phyloP scores from a whole-genome alignment of 2,113 vertebrate genomes.

The Cynocephalus volans region DNA sequence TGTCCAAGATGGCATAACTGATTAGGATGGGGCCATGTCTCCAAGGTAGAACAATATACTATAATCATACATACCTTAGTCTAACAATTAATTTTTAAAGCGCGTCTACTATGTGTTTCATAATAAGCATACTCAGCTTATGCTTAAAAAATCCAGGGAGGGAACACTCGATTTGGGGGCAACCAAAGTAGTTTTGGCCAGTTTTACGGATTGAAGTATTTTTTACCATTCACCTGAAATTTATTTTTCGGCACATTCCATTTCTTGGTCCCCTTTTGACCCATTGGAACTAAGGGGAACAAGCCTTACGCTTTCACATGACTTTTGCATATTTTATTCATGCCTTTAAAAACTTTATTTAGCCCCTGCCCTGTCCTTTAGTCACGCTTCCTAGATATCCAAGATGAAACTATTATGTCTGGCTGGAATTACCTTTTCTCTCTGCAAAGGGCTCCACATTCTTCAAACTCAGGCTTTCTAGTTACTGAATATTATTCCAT shows the following conservation, averaged over 20 bases:
- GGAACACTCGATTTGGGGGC: neutral
- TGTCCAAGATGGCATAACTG: neutral
- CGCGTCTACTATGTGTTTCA: neutral
- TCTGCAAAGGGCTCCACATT: slow-evolving; percentile 15
- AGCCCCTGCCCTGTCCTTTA: neutral
- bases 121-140: neutral
- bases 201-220: neutral
- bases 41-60: neutral
- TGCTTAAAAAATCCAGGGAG: neutral
- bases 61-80: neutral
- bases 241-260: neutral
- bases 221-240: neutral
- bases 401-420: neutral
- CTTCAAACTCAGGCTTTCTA: neutral
- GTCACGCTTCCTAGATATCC: neutral
- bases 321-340: neutral
- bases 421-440: neutral
- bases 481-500: neutral
- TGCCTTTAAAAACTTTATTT: slow-evolving; percentile 8
- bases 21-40: neutral
- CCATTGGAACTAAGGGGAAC: neutral
- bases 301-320: slow-evolving; percentile 3
- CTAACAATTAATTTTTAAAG: slow-evolving; percentile 25
- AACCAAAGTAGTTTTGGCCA: neutral
- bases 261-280: slow-evolving; percentile 10